Evolutionary conservation across 2,888 invertebrate genomes (phyloP).

Genomic region (Epinotia brunnichana): DNA sequence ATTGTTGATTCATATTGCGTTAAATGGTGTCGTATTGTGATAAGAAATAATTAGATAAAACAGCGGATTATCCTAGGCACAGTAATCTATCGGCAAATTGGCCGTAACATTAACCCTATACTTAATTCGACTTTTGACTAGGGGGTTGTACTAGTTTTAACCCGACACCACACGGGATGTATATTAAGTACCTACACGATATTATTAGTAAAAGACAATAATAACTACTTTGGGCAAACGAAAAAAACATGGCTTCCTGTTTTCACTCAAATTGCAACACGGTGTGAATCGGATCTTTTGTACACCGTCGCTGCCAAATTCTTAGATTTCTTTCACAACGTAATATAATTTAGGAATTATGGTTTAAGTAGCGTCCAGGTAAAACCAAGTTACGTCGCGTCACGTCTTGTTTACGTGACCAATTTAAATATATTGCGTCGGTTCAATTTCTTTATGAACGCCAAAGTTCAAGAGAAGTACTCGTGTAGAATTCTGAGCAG

Average conservation of each 20-base stretch:
- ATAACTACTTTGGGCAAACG: no score
- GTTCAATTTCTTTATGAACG: conserved; percentile 65
- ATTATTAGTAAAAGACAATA: no score
- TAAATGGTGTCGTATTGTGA: no score
- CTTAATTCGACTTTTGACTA: no score
- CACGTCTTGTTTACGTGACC: conserved; percentile 60
- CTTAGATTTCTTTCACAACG: conserved; percentile 1
- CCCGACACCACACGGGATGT: no score
- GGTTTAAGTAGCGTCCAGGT: conserved; percentile 32
- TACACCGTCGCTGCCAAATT: neutral
- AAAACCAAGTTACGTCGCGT: conserved; percentile 29
- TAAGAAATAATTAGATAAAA: no score
- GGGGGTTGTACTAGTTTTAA: no score
- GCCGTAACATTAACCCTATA: no score
- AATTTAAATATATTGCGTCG: conserved; percentile 61
- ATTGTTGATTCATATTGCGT: neutral
- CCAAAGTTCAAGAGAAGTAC: conserved; percentile 71
- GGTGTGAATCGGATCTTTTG: neutral
- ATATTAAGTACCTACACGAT: no score
- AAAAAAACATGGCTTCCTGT: neutral
- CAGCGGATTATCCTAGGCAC: no score
- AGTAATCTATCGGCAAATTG: no score
- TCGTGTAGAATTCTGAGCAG: conserved; percentile 74
- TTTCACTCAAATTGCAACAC: neutral
- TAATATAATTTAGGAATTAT: neutral